These are phyloP conservation scores for Motacilla alba DNA, from an alignment of 2,113 vertebrate species.

Conservation along the genomic window DNA sequence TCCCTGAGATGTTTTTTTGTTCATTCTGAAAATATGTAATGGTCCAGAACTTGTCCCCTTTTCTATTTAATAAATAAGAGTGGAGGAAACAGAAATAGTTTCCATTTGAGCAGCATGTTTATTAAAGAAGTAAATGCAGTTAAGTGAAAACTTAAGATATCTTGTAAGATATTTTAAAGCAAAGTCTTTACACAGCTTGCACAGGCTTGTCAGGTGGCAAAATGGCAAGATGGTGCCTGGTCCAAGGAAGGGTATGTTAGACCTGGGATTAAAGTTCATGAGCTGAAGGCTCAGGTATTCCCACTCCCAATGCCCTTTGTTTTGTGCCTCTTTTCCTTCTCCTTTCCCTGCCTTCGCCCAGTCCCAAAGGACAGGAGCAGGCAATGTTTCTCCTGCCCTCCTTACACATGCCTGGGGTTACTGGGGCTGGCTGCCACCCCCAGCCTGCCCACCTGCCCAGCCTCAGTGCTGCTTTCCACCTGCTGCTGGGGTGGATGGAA, in stretches of 20 bases:
- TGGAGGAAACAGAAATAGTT: background rate
- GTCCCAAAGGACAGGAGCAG: background rate
- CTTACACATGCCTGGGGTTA: accelerated
- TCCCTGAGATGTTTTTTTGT: background rate
- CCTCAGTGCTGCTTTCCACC: background rate
- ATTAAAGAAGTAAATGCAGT: background rate
- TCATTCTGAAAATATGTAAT: background rate
- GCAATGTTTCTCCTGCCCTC: background rate
- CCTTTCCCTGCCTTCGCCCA: background rate
- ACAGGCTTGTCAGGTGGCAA: background rate
- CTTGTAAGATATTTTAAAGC: background rate
- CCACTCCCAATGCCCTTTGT: background rate
- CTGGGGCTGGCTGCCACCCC: background rate
- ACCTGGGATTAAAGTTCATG: background rate
- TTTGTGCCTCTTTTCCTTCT: background rate
- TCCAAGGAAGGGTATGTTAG: background rate
- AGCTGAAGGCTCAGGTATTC: background rate
- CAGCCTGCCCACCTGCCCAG: background rate
- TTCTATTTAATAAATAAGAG: background rate
- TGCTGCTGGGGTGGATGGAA: background rate
- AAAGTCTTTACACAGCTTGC: background rate
- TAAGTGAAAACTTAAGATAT: background rate
- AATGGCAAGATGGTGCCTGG: background rate
- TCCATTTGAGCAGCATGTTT: background rate
- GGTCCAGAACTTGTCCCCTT: background rate